Evolutionary conservation across 2,888 invertebrate species (phyloP).

Genomic region (Hirtodrosophila alboralis): DNA sequence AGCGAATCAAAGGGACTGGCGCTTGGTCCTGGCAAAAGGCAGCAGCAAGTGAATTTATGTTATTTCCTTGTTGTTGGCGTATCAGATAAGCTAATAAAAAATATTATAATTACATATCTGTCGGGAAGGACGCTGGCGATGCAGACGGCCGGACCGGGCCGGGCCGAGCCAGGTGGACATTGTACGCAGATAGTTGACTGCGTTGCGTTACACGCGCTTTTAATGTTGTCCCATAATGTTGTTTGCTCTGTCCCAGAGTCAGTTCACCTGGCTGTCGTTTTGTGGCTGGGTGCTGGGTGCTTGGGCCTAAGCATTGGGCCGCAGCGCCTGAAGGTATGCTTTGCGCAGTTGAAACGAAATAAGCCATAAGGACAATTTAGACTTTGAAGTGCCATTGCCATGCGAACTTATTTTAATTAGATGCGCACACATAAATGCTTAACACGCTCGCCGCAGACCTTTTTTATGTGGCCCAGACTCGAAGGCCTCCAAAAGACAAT

Average conservation of each 20-base stretch:
- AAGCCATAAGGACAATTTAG: conserved; percentile 78
- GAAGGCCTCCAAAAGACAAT: conserved; percentile 61
- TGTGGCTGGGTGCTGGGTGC: background rate
- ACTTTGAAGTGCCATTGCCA: conserved; percentile 78
- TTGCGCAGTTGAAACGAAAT: conserved; percentile 61
- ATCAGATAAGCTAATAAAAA: conserved; percentile 84
- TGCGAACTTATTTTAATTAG: conserved; percentile 79
- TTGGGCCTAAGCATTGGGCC: conserved; percentile 1
- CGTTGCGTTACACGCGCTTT: conserved; percentile 48
- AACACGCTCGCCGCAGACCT: conserved; percentile 61
- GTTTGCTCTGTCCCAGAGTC: conserved; percentile 12
- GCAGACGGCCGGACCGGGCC: conserved; percentile 39
- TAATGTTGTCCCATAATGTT: conserved; percentile 56
- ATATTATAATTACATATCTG: conserved; percentile 83
- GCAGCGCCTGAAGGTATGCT: conserved; percentile 48
- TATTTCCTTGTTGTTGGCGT: conserved; percentile 79
- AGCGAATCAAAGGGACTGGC: conserved; percentile 55
- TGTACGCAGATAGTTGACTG: conserved; percentile 38
- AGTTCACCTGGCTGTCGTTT: conserved; percentile 22
- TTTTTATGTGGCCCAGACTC: conserved; percentile 38
- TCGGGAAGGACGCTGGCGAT: conserved; percentile 44
- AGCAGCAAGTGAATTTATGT: conserved; percentile 78
- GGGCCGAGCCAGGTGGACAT: conserved; percentile 8
- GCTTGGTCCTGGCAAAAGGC: conserved; percentile 27
- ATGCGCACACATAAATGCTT: conserved; percentile 77